Base-by-base conservation (phyloP, 2,888 invertebrate species). In the Stictocephala bisonia region DNA sequence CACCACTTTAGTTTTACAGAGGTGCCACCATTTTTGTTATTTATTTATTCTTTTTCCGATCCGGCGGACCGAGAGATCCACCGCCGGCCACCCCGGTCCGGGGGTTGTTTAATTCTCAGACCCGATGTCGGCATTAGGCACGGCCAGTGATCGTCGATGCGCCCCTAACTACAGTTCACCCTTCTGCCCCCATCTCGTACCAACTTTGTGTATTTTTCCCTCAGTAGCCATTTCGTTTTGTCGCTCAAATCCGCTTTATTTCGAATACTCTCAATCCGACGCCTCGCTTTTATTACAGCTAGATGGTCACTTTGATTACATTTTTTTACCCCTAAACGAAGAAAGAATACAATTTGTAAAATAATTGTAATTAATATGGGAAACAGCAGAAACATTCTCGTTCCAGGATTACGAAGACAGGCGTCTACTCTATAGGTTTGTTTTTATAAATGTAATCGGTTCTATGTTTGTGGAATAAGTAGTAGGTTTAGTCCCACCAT, bases 211-310 rank as follows among this genome's bases (percentile, higher is more conserved):
- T 64, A 44, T 44, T 64, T 41, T 64, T 44, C 64, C 41, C 64
- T 64, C 44, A 64, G 64, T 44, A 40, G 64, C 64, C 64, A 64
- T 64, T 64, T 64, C 64, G 64, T 64, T 64, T 64, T 64, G 64
- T 64, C 64, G 18, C 64, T 15, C 1, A 64, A 64, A 64, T 64
- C 64, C 64, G 64, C 64, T 64, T 64, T 64, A 64, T 64, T 64
- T 27, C 15, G 15, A 40, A 41, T 64, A 44, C 40, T 64, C 26
- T 44, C 22, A 20, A 26, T 27, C 9, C 27, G 26, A 4, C 22
- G 35, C 35, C 26, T n/a, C n/a, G n/a, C n/a, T n/a, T n/a, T n/a
- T n/a, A n/a, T n/a, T n/a, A n/a, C n/a, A n/a, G n/a, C n/a, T n/a
- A n/a, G n/a, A n/a, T n/a, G n/a, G n/a, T n/a, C n/a, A n/a, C n/a